These are phyloP conservation scores for Chloromyia formosa DNA, from an alignment of 2,888 invertebrate genomes.

Conservation along the genomic window DNA sequence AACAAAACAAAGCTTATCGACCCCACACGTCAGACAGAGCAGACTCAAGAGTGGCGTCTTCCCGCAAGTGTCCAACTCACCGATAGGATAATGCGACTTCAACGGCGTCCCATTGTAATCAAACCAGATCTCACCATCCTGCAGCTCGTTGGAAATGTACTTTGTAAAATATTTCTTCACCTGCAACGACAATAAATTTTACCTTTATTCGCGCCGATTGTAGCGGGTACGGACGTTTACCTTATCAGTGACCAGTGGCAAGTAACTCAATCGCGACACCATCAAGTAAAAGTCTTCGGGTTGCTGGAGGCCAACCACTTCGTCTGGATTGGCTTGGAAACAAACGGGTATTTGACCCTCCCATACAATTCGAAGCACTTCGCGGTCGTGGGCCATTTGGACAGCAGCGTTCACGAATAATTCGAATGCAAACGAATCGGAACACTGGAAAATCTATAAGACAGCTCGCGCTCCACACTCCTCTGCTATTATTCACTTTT, in stretches of 20 bases:
- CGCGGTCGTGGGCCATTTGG: constrained; percentile 91
- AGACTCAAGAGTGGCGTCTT: too few relatives aligned
- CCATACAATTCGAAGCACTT: constrained; percentile 95
- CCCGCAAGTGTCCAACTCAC: constrained; percentile 52
- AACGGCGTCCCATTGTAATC: constrained; percentile 91
- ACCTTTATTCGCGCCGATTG: too few relatives aligned
- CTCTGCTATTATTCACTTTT: constrained; percentile 2
- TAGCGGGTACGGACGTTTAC: too few relatives aligned
- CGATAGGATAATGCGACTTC: constrained; percentile 87
- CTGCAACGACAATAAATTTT: constrained; percentile 64
- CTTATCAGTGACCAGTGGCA: constrained; percentile 95
- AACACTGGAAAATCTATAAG: too few relatives aligned
- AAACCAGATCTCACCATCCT: constrained; percentile 92
- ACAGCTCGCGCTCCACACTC: too few relatives aligned
- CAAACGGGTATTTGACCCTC: constrained; percentile 94
- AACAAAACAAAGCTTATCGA: neutral
- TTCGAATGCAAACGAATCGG: too few relatives aligned
- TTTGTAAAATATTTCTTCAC: constrained; percentile 88
- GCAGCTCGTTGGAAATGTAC: constrained; percentile 81
- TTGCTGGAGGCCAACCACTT: constrained; percentile 86
- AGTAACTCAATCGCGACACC: constrained; percentile 92
- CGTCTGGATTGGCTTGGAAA: constrained; percentile 88
- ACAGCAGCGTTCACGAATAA: too few relatives aligned
- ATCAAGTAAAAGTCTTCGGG: constrained; percentile 95
- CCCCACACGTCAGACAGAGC: too few relatives aligned